A percentile compares a stretch with the other conserved stretches of the same genome.
Conservation (phyloP, 2,113 vertebrate species). For the Spilogale gracilis region DNA sequence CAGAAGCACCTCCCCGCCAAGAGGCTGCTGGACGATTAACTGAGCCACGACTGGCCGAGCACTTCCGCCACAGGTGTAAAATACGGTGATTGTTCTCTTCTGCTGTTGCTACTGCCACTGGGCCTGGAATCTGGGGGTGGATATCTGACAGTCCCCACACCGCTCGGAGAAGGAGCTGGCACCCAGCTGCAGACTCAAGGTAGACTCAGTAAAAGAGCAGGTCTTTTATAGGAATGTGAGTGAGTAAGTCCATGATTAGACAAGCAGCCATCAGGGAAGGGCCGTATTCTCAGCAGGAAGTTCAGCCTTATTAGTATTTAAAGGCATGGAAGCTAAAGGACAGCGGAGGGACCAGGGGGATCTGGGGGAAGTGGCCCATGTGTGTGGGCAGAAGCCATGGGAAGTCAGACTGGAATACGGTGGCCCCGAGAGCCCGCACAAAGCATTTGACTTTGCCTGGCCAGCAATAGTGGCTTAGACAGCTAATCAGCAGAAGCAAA, state of each 20-base stretch:
- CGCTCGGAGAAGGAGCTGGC: not conserved
- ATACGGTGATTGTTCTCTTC: not conserved
- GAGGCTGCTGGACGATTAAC: not conserved
- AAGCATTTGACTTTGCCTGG: not conserved
- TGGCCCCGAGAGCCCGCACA: too few species aligned
- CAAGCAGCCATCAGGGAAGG: not conserved
- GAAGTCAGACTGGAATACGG: accelerated
- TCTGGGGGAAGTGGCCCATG: not conserved
- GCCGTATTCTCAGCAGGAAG: not conserved
- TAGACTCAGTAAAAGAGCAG: not conserved
- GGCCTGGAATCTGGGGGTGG: not conserved
- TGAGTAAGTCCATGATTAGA: not conserved
- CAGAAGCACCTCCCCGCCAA: not conserved
- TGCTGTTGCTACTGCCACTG: not conserved
- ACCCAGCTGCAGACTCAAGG: not conserved
- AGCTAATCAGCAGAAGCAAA: not conserved
- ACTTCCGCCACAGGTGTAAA: not conserved
- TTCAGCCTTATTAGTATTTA: not conserved
- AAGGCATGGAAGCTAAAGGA: not conserved
- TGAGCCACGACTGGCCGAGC: not conserved
- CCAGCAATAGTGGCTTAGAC: not conserved
- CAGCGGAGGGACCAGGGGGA: not conserved
- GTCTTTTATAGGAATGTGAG: not conserved
- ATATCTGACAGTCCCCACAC: not conserved
- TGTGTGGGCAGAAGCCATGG: not conserved